phyloP scores from a whole-genome alignment of 2,888 invertebrate species.

The Sturmia bella region DNA sequence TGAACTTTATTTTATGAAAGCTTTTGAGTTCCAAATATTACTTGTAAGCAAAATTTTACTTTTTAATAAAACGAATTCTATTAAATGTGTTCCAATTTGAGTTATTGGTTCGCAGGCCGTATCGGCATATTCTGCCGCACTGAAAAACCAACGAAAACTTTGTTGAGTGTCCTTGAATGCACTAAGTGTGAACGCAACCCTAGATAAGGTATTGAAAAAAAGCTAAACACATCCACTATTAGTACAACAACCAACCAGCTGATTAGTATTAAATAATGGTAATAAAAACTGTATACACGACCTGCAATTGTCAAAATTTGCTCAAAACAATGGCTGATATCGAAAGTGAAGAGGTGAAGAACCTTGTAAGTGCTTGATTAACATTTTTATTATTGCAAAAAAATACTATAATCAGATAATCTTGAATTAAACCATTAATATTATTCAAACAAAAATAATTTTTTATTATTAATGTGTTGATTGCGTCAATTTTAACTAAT shows the following conservation, averaged over 20 bases:
- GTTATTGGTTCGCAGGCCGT: too few relatives aligned
- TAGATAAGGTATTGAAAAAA: background rate
- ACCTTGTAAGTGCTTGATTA: slow-evolving; percentile 72
- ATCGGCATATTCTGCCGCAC: too few relatives aligned
- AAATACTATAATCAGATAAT: slow-evolving; percentile 71
- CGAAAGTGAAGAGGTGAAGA: slow-evolving; percentile 88
- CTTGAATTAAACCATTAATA: background rate
- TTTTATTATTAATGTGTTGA: too few relatives aligned
- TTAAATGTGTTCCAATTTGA: too few relatives aligned
- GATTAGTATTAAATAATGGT: slow-evolving; percentile 37
- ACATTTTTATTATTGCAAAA: slow-evolving; percentile 88
- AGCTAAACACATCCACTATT: background rate
- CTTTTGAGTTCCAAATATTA: too few relatives aligned
- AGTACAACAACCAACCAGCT: slow-evolving; percentile 24
- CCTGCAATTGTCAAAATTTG: slow-evolving; percentile 39
- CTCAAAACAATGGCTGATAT: slow-evolving; percentile 85
- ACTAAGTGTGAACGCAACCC: too few relatives aligned
- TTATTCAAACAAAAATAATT: background rate
- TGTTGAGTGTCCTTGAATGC: too few relatives aligned
- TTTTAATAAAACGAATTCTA: too few relatives aligned
- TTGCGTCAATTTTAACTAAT: too few relatives aligned
- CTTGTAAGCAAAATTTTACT: too few relatives aligned
- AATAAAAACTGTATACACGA: slow-evolving; percentile 29
- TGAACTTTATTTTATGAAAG: too few relatives aligned
- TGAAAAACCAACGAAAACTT: too few relatives aligned